These are phyloP conservation scores for Labrus mixtus DNA, from an alignment of 2,113 vertebrate species.

Conservation along the genomic window DNA sequence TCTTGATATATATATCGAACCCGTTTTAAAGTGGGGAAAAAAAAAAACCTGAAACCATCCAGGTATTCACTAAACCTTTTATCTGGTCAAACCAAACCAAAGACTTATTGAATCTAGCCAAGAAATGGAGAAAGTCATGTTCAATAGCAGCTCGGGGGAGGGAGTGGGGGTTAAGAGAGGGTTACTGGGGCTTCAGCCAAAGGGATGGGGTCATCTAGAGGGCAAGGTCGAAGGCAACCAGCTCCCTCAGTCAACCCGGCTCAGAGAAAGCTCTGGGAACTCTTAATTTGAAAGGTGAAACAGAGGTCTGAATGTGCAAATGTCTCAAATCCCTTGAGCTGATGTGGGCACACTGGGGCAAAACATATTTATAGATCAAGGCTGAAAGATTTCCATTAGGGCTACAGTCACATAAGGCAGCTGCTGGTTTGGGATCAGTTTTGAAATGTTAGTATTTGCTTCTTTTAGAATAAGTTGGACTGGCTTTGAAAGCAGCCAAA, in stretches of 20 bases:
- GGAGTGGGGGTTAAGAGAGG: background rate
- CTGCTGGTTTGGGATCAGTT: slow-evolving; percentile 64
- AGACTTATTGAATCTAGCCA: slow-evolving; percentile 36
- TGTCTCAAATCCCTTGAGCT: slow-evolving; percentile 59
- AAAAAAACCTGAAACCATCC: slow-evolving; percentile 21
- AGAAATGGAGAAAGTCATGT: slow-evolving; percentile 50
- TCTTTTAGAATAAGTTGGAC: background rate
- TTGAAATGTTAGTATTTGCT: background rate
- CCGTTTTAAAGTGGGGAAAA: background rate
- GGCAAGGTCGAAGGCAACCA: slow-evolving; percentile 49
- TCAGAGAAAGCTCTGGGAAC: slow-evolving; percentile 46
- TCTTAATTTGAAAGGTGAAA: slow-evolving; percentile 56
- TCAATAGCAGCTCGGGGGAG: slow-evolving; percentile 1
- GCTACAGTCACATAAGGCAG: slow-evolving; percentile 45
- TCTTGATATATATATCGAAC: background rate
- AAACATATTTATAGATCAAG: slow-evolving; percentile 44
- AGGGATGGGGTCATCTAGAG: slow-evolving; percentile 62
- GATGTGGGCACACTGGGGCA: slow-evolving; percentile 55
- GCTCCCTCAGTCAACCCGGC: slow-evolving; percentile 41
- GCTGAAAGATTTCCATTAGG: slow-evolving; percentile 70
- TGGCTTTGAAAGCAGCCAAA: background rate
- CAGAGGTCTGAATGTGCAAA: slow-evolving; percentile 45
- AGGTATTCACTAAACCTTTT: slow-evolving; percentile 47
- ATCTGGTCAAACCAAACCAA: slow-evolving; percentile 51
- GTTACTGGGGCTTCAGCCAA: slow-evolving; percentile 41